Evolutionary conservation across 2,888 invertebrate species (phyloP).

Genomic region (Aquatica leii): DNA sequence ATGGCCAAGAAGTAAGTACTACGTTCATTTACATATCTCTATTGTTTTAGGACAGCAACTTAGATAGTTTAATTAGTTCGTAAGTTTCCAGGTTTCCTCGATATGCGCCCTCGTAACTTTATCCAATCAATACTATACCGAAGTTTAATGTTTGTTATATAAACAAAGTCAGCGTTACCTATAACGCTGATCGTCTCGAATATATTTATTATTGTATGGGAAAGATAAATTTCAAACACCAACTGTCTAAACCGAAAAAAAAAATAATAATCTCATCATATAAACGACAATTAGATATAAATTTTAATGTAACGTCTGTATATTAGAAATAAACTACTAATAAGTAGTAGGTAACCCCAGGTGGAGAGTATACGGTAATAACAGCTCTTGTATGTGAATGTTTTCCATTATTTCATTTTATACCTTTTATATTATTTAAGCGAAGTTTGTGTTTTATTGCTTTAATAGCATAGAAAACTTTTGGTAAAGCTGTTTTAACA

Average conservation of each 20-base stretch:
- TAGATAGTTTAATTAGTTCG: constrained; percentile 62
- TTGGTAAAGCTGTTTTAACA: constrained; percentile 30
- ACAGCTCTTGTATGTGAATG: constrained; percentile 45
- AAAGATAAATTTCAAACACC: constrained; percentile 3
- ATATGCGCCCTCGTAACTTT: constrained; percentile 54
- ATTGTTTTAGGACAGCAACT: constrained; percentile 59
- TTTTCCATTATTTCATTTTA: constrained; percentile 49
- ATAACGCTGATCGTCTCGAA: constrained; percentile 20
- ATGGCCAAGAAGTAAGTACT: constrained; percentile 18
- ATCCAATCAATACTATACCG: constrained; percentile 58
- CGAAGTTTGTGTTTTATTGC: constrained; percentile 47
- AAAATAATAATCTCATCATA: not conserved
- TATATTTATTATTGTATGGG: constrained; percentile 1
- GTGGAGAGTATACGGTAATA: constrained; percentile 41
- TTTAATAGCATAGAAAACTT: constrained; percentile 40
- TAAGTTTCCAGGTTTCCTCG: constrained; percentile 59
- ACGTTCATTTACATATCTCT: constrained; percentile 60
- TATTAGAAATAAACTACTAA: constrained; percentile 43
- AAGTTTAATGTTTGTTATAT: constrained; percentile 61
- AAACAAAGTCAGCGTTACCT: constrained; percentile 51
- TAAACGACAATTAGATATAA: constrained; percentile 23
- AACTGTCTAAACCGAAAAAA: too few species aligned
- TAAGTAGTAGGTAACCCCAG: constrained; percentile 32
- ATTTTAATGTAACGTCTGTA: constrained; percentile 44
- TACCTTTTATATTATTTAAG: constrained; percentile 45